Base-by-base conservation (phyloP, 2,888 invertebrate species). In the Macrosoma leucophasiata region DNA sequence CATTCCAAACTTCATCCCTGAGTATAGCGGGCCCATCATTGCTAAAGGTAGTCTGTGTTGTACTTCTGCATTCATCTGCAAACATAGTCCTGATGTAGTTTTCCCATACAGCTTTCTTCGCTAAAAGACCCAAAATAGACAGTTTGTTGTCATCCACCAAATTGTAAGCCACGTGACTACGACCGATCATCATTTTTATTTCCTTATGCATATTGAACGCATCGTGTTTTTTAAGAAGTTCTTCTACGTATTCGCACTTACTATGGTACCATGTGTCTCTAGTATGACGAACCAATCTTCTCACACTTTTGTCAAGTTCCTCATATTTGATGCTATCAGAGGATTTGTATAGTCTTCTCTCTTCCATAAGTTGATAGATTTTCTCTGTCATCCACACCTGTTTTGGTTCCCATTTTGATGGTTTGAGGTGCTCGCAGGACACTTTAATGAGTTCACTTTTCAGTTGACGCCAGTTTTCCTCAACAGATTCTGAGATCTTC, bases 181-280 rank as follows among this genome's bases (percentile, higher is more conserved):
- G 12, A 2, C 25, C 37, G 4, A 28, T 13, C 29, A 33, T 29
- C n/a, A 24, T 9, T 15, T 15, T 32, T 1, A 37, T 37, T 13
- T 39, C 39, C 13, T 35, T 35, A 17, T 39, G 34, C 4, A 39
- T 1, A 13, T 39, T 35, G 11, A 39, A 39, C 7, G 29, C 3
- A 10, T 37, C 39, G 18, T 30, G 34, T 27, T 31, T 39, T 4
- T 23, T 20, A 2, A 15, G 9, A 3, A 39, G 24, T 4, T 17
- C n/a, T 28, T 39, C 34, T 8, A 39, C 7, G 15, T 12, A 7
- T 7, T 26, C 15, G 10, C 38, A 38, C 10, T 30, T 29, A 1
- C 26, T 14, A 10, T 12, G 7, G 10, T 39, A 34, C 27, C 23
- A 34, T 3, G 12, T 9, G 4, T 24, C 10, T 4, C 38, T 19